Base-by-base conservation (phyloP, 2,888 invertebrate genomes). In the Drosophila neoperkinsi region DNA sequence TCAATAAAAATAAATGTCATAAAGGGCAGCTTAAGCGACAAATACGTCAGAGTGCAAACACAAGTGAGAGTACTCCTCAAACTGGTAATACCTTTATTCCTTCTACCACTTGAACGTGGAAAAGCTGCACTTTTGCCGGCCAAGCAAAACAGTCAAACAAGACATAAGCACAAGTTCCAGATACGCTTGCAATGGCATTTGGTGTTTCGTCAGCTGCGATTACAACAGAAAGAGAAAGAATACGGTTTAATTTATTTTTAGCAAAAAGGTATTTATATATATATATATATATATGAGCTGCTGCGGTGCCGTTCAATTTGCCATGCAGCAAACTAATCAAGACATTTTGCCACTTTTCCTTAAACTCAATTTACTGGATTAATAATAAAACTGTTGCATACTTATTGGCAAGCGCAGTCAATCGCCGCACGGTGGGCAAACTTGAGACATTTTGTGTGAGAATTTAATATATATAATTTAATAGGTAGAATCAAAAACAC, bases 1-100 rank as follows among this genome's bases (percentile, higher is more conserved):
- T 88, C 88, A 87, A 87, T 87, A 88, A 88, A 87, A 87, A 87
- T 87, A 88, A 87, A 87, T 88, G 87, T 88, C 84, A 84, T 82
- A 88, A 87, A 79, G 76, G 74, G 81, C 67, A 81, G 88, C 88
- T 87, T 88, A 86, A 70, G 66, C 72, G 74, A 61, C 77, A 80
- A 86, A 80, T 79, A 75, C 72, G 68, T 68, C 59, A 70, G 66
- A 53, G 74, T 57, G 56, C 73, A 80, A 76, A 73, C 71, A 79
- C 65, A 25, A 64, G 49, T 50, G 33, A 41, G 21, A 34, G 55
- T 18, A 41, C 65, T 41, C 21, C 33, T 56, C 30, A 56, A 55
- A 55, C 57, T 21, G 41, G n/a, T 57, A n/a, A 30, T 50, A 25
- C 46, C 36, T 46, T 25, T 25, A 25, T 16, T 25, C 46, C 34